Base-by-base conservation (phyloP, 2,888 invertebrate genomes). In the Eutolmus rufibarbis region DNA sequence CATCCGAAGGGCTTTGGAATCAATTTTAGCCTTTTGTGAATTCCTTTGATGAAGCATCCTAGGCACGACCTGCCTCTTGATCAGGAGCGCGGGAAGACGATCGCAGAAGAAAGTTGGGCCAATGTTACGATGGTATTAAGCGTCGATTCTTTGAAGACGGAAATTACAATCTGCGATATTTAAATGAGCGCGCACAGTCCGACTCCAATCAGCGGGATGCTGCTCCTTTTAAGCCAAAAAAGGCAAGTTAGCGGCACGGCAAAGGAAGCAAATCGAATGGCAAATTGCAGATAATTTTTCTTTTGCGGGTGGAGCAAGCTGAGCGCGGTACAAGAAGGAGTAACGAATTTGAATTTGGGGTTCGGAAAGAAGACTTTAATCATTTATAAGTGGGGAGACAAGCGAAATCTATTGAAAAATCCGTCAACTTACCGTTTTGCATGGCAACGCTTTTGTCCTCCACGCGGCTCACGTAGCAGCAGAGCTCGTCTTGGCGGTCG, bases 381-480 rank as follows among this genome's bases (percentile, higher is more conserved):
- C 31, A 79, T 79, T 87, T 31, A 34, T 85, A 46, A 85, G 74
- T 46, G 43, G 40, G 77, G 16, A 57, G 77, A 77, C 14, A 82
- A 34, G 34, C 14, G 56, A 87, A 77, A 40, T 37, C 46, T 34
- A 56, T 76, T 84, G 37, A 57, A 37, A 40, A 57, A 37, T 77
- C 14, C 66, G 12, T 12, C 28, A 87, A 93, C 93, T 94, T 94
- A 98, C 98, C 98, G 93, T 98, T 98, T 93, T 97, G 97, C 96
- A 98, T 97, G 87, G 98, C 98, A 87, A 98, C 97, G 92, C 98
- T 98, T 92, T 97, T 97, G 93, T 98, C 98, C 93, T 98, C 98
- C 87, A 99, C 98, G 88, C 98, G 95, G 93, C 98, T 98, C 90
- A 99, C 98, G 93, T 98, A 99, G 93, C 98, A 98, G 93, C 98